These are phyloP conservation scores for Oncorhynchus kisutch DNA, from an alignment of 2,113 vertebrate genomes.

Conservation along the genomic window DNA sequence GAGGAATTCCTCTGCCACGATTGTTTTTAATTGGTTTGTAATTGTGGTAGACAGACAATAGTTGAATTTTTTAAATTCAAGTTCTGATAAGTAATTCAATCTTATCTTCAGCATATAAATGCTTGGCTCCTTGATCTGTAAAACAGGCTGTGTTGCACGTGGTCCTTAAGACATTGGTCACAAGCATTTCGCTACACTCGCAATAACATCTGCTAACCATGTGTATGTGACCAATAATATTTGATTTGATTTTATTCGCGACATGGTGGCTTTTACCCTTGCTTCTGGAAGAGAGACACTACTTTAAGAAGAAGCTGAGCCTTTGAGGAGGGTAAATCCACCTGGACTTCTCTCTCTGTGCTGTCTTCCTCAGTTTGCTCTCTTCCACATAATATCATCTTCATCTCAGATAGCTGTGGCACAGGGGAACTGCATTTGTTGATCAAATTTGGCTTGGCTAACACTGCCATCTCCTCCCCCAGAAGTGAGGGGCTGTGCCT, in stretches of 20 bases:
- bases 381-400: conserved; percentile 95
- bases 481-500: conserved; percentile 82
- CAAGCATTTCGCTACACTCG: too few relatives aligned
- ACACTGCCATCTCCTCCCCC: conserved; percentile 84
- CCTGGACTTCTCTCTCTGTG: conserved; percentile 67
- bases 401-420: conserved; percentile 95
- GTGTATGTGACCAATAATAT: too few relatives aligned
- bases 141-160: conserved; percentile 34
- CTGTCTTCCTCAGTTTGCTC: conserved; percentile 91
- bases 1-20: conserved; percentile 25
- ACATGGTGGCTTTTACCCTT: conserved; percentile 33
- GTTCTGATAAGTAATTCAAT: conserved; percentile 60
- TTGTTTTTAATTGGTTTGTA: conserved; percentile 60
- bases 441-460: conserved; percentile 96
- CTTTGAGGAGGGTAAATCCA: conserved; percentile 78
- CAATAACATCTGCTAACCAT: too few relatives aligned
- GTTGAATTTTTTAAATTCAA: conserved; percentile 45
- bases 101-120: conserved; percentile 51
- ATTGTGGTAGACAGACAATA: conserved; percentile 36
- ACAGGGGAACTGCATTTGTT: conserved; percentile 92
- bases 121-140: conserved; percentile 47
- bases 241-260: too few relatives aligned
- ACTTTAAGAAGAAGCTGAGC: conserved; percentile 65
- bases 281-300: conserved; percentile 56
- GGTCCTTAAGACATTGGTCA: conserved; percentile 31